phyloP scores from a whole-genome alignment of 2,888 invertebrate genomes.

The Parasteatoda lunata region DNA sequence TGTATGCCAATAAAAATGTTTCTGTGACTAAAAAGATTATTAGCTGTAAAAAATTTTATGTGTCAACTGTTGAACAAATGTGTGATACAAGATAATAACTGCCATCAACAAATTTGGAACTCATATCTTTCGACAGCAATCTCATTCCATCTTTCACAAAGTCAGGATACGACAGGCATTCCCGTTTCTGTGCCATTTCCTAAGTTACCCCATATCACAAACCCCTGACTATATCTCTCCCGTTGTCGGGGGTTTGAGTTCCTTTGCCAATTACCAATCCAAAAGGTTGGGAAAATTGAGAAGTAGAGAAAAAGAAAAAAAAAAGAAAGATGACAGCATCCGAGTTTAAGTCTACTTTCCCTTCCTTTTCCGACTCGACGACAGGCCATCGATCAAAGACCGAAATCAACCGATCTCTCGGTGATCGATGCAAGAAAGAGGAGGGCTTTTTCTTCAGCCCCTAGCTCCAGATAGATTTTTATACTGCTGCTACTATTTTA shows the following conservation, averaged over 20 bases:
- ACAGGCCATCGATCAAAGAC: constrained; percentile 51
- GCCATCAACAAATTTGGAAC: not conserved
- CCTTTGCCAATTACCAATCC: constrained; percentile 21
- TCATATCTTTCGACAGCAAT: not conserved
- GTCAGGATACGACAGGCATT: too few relatives aligned
- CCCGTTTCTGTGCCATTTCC: not conserved
- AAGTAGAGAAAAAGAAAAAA: not conserved
- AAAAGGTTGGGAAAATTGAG: not conserved
- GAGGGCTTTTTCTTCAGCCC: not conserved
- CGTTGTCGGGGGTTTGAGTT: not conserved
- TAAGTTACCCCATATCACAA: not conserved
- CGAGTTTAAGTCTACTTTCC: constrained; percentile 26
- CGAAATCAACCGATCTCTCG: constrained; percentile 47
- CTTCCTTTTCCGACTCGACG: constrained; percentile 31
- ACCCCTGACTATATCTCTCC: not conserved
- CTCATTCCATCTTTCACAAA: not conserved
- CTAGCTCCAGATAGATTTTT: constrained; percentile 24
- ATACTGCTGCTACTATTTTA: constrained; percentile 41
- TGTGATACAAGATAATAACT: too few relatives aligned
- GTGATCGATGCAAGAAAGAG: constrained; percentile 26
- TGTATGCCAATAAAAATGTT: too few relatives aligned
- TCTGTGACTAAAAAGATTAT: too few relatives aligned
- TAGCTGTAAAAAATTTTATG: too few relatives aligned
- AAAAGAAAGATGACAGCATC: not conserved
- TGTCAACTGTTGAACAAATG: too few relatives aligned